These are phyloP conservation scores for Cuniculus paca DNA, from an alignment of 2,797 vertebrate species.

Conservation along the genomic window DNA sequence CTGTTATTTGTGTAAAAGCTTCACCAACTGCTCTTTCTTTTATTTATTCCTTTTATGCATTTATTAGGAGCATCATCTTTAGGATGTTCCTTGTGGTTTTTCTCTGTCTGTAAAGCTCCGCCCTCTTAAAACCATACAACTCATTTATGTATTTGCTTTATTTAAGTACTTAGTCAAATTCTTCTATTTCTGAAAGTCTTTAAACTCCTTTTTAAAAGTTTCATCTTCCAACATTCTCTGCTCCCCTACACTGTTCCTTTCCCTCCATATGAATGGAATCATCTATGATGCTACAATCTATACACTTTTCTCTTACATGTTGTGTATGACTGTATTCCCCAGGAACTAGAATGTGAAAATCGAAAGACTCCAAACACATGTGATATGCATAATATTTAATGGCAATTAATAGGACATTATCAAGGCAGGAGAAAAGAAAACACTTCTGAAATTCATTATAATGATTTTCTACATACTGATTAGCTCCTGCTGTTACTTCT, in stretches of 20 bases:
- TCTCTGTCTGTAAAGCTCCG: not conserved
- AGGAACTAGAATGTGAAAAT: not conserved
- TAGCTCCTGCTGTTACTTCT: conserved; percentile 46
- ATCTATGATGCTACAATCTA: not conserved
- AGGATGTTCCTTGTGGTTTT: too few relatives aligned
- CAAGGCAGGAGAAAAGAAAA: not conserved
- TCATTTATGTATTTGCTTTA: not conserved
- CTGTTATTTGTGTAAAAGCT: not conserved
- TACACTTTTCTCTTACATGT: not conserved
- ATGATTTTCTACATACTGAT: not conserved
- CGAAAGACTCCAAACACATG: not conserved
- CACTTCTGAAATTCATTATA: conserved; percentile 43
- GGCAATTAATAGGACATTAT: not conserved
- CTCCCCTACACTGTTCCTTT: not conserved
- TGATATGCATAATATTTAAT: not conserved
- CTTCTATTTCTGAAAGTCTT: not conserved
- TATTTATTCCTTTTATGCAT: not conserved
- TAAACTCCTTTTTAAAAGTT: not conserved
- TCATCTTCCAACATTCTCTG: not conserved
- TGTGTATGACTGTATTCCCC: not conserved
- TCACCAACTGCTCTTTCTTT: not conserved
- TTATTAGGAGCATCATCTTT: not conserved
- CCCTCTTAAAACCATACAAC: fast-evolving
- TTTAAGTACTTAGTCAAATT: not conserved
- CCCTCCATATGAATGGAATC: not conserved